Evolutionary conservation across 2,888 invertebrate genomes (phyloP).

Genomic region (Tryphoninae sp.): DNA sequence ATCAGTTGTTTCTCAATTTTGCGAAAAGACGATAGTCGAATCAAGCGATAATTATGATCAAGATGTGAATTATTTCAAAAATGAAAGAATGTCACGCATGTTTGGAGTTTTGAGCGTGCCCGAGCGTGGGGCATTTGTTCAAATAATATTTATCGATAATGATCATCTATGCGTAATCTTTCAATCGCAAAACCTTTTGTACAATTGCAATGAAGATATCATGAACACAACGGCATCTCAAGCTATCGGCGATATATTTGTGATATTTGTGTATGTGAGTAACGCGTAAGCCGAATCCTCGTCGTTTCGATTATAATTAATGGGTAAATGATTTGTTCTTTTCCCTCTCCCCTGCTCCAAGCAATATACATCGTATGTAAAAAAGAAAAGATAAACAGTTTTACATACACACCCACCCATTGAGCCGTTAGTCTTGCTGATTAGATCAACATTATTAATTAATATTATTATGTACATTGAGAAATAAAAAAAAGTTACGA

Average conservation of each 20-base stretch:
- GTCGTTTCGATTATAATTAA: slow-evolving; percentile 7
- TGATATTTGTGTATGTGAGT: slow-evolving; percentile 36
- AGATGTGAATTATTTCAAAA: neutral
- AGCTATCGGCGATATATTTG: slow-evolving; percentile 40
- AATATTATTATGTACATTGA: slow-evolving; percentile 60
- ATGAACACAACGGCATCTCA: neutral
- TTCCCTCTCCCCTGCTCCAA: neutral
- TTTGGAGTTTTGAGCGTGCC: neutral
- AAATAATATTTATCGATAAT: neutral
- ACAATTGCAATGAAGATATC: slow-evolving; percentile 7
- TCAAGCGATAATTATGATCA: neutral
- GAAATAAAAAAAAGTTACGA: slow-evolving; percentile 56
- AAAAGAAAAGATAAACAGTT: slow-evolving; percentile 39
- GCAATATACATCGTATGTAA: slow-evolving; percentile 35
- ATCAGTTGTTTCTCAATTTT: slow-evolving; percentile 10
- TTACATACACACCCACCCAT: slow-evolving; percentile 23
- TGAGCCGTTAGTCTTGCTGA: slow-evolving; percentile 61
- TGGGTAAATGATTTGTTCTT: neutral
- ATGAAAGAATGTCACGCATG: neutral
- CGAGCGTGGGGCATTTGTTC: neutral
- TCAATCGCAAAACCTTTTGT: slow-evolving; percentile 22
- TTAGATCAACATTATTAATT: slow-evolving; percentile 56
- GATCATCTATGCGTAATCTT: slow-evolving; percentile 3
- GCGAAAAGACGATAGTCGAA: slow-evolving; percentile 14
- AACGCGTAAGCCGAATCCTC: slow-evolving; percentile 27